Conservation (phyloP, 2,113 vertebrate species). For the Proterorhinus semilunaris region DNA sequence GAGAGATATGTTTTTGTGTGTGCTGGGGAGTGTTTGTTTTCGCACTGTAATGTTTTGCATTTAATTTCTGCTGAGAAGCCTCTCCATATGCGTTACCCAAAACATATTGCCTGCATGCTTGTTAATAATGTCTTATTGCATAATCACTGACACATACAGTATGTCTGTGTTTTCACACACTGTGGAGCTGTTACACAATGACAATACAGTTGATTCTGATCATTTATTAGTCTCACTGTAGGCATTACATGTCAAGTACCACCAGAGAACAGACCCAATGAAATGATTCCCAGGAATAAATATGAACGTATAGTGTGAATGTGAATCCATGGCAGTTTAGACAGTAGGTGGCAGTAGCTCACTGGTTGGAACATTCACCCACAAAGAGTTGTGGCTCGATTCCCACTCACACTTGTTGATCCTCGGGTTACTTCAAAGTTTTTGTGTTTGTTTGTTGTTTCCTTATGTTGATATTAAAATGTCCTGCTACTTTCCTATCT, state of each 20-base stretch:
- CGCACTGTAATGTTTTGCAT: slow-evolving; percentile 26
- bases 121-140: slow-evolving; percentile 20
- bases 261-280: neutral
- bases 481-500: too few relatives aligned
- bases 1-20: slow-evolving; percentile 17
- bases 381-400: too few relatives aligned
- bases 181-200: neutral
- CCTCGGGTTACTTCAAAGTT: too few relatives aligned
- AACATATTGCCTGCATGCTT: slow-evolving; percentile 22
- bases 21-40: slow-evolving; percentile 25
- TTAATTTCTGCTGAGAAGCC: slow-evolving; percentile 16
- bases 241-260: neutral
- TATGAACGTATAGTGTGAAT: neutral
- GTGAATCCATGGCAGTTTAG: neutral
- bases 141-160: slow-evolving; percentile 9
- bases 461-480: too few relatives aligned
- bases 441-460: too few relatives aligned
- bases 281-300: neutral
- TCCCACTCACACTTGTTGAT: too few relatives aligned
- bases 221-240: neutral
- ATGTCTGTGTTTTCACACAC: neutral
- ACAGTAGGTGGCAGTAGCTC: slow-evolving; percentile 1
- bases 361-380: too few relatives aligned
- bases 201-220: too few relatives aligned
- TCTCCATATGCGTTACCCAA: slow-evolving; percentile 13